phyloP scores from a whole-genome alignment of 2,797 vertebrate genomes.

The Hypotaenidia philippensis region DNA sequence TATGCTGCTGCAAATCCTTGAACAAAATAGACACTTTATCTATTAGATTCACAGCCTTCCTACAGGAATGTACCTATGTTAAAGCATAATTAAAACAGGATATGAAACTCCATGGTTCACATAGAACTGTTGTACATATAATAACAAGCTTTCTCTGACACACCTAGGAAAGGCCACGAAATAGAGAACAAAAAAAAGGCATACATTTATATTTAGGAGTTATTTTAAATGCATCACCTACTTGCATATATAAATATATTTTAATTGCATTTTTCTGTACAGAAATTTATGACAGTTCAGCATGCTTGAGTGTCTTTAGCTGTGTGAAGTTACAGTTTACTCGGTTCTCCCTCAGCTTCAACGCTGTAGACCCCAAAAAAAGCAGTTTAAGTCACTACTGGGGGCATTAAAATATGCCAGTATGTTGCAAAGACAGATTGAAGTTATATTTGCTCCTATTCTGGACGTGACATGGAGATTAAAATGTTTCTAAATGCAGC shows the following conservation, averaged over 20 bases:
- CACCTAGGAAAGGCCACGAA: not conserved
- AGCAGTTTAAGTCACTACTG: not conserved
- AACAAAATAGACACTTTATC: not conserved
- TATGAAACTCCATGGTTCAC: not conserved
- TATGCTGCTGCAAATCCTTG: not conserved
- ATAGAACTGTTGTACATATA: not conserved
- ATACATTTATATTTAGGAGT: not conserved
- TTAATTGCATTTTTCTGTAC: not conserved
- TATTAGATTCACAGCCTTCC: not conserved
- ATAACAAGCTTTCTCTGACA: not conserved
- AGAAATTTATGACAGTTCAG: not conserved
- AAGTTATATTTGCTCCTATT: not conserved
- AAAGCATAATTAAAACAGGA: conserved; percentile 47
- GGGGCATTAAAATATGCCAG: not conserved
- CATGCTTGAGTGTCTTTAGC: not conserved
- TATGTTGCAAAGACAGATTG: not conserved
- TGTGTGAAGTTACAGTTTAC: not conserved
- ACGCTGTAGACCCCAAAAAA: not conserved
- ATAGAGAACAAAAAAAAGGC: not conserved
- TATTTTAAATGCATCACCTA: not conserved
- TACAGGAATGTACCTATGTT: not conserved
- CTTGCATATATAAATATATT: not conserved
- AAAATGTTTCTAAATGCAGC: not conserved
- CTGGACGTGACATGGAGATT: not conserved
- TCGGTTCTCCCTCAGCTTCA: not conserved